Percentiles rank a stretch among this genome's conserved stretches.
phyloP scores from a whole-genome alignment of 2,888 invertebrate genomes.

The Notodonta ziczac region DNA sequence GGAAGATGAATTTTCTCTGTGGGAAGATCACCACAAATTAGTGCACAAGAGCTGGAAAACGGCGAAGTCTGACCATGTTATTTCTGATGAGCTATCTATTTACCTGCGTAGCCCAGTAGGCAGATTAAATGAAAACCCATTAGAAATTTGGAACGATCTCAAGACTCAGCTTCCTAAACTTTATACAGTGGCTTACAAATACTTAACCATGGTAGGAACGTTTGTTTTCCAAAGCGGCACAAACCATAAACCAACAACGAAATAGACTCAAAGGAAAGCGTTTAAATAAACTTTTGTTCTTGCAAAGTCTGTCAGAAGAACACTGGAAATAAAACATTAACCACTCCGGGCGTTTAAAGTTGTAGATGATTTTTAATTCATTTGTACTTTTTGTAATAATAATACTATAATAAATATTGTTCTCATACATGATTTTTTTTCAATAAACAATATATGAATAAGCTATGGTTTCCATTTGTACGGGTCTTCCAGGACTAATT shows the following conservation, averaged over 20 bases:
- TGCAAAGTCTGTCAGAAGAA: no score
- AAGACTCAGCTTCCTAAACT: constrained; percentile 31
- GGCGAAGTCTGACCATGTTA: constrained; percentile 21
- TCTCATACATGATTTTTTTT: no score
- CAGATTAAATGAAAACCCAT: no score
- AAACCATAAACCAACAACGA: constrained; percentile 28
- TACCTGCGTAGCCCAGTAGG: constrained; percentile 35
- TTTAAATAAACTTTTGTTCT: constrained; percentile 28
- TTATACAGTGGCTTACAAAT: constrained; percentile 30
- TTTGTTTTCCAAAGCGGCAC: constrained; percentile 21
- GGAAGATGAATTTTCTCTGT: constrained; percentile 18
- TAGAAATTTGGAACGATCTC: constrained; percentile 25
- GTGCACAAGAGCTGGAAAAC: constrained; percentile 28
- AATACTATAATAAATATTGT: no score
- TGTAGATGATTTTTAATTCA: no score
- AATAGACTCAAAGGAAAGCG: constrained; percentile 28
- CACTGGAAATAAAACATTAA: no score
- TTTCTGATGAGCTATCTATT: constrained; percentile 36
- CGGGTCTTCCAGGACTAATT: no score
- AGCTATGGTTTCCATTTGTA: no score
- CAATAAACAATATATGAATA: no score
- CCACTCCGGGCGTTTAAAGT: no score
- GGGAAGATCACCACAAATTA: constrained; percentile 29
- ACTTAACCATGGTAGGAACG: constrained; percentile 29
- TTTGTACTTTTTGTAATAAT: no score